These are phyloP conservation scores for Polydrusus cervinus DNA, from an alignment of 2,888 invertebrate species.

Conservation along the genomic window DNA sequence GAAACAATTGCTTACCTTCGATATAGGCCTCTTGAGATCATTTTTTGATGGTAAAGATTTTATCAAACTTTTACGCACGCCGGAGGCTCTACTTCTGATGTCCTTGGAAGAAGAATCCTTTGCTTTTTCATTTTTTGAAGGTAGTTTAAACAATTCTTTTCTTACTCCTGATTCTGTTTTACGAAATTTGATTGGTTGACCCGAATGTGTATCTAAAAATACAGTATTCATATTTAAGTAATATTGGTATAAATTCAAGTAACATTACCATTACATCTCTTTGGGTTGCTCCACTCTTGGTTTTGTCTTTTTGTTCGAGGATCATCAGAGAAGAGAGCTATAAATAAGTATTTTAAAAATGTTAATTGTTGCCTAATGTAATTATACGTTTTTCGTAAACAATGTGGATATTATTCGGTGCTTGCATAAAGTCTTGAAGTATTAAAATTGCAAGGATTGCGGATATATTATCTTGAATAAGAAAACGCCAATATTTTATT, in stretches of 20 bases:
- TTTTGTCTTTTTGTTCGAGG: neutral
- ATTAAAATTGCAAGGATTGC: no score
- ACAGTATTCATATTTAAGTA: neutral
- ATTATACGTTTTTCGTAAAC: no score
- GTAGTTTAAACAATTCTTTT: conserved; percentile 34
- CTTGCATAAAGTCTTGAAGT: no score
- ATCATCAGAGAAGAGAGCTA: neutral
- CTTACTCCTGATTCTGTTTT: conserved; percentile 21
- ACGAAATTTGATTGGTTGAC: conserved; percentile 28
- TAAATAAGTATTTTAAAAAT: neutral
- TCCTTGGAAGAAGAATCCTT: neutral
- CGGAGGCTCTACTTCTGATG: neutral
- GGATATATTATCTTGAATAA: no score
- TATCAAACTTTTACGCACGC: conserved; percentile 4
- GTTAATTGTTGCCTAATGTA: no score
- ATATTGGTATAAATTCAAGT: neutral
- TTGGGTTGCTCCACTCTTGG: neutral
- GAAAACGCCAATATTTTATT: no score
- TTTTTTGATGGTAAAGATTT: conserved; percentile 26
- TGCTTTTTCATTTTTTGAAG: conserved; percentile 15
- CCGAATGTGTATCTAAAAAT: conserved; percentile 1
- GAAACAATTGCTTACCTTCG: neutral
- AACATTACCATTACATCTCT: conserved; percentile 5
- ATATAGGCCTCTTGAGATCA: neutral
- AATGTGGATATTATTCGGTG: no score